phyloP scores from a whole-genome alignment of 2,888 invertebrate species.

The Agrochola circellaris region DNA sequence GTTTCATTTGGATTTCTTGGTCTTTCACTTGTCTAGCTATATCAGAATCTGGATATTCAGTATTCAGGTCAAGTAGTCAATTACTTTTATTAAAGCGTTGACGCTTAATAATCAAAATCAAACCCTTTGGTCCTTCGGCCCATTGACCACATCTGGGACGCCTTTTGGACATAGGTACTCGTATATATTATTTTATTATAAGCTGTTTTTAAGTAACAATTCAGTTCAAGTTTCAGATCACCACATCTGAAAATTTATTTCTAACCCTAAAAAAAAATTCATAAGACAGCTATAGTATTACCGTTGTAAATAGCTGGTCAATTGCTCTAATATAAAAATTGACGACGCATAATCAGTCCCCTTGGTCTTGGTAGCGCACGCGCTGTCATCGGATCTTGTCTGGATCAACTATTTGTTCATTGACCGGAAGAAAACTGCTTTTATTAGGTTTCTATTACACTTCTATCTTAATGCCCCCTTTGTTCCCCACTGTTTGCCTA shows the following conservation, averaged over 20 bases:
- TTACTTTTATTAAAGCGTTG: slow-evolving; percentile 24
- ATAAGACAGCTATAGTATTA: not conserved
- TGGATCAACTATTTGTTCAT: slow-evolving; percentile 30
- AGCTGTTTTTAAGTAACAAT: not conserved
- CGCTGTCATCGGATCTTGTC: slow-evolving; percentile 17
- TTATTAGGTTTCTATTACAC: slow-evolving; percentile 33
- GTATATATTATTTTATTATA: not conserved
- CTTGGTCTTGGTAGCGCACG: slow-evolving; percentile 20
- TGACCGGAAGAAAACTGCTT: slow-evolving; percentile 33
- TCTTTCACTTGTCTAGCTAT: not conserved
- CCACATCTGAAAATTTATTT: too few relatives aligned
- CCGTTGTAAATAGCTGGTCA: not conserved
- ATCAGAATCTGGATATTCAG: not conserved
- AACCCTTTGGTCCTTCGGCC: not conserved
- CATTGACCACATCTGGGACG: not conserved
- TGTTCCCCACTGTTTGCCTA: slow-evolving; percentile 3
- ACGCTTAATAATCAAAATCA: slow-evolving; percentile 9
- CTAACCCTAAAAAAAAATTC: not conserved
- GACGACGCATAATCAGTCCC: not conserved
- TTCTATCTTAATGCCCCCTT: slow-evolving; percentile 10
- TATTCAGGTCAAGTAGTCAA: slow-evolving; percentile 5
- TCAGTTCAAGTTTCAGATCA: too few relatives aligned
- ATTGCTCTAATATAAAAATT: not conserved
- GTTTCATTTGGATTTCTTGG: not conserved
- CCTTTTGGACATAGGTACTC: not conserved